Percentiles rank a stretch among this genome's conserved stretches.
phyloP scores from a whole-genome alignment of 2,888 invertebrate species.

The Agrenia bidenticulata region DNA sequence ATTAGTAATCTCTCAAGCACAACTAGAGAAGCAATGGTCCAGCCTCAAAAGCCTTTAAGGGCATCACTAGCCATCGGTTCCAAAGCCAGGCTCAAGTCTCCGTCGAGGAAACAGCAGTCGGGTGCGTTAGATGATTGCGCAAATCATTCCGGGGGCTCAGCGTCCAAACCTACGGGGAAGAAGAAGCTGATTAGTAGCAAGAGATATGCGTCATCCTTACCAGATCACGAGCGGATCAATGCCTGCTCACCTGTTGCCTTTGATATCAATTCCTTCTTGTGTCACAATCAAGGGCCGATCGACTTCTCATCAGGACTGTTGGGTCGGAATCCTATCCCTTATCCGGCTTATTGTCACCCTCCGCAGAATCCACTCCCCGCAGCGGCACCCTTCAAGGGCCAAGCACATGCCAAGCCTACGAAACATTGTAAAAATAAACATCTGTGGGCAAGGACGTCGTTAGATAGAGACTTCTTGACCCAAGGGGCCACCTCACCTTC shows the following conservation, averaged over 20 bases:
- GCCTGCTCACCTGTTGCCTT: slow-evolving; percentile 41
- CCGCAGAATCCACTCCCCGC: slow-evolving; percentile 19
- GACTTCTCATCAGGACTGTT: slow-evolving; percentile 37
- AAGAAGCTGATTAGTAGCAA: slow-evolving; percentile 33
- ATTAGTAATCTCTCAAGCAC: slow-evolving; percentile 4
- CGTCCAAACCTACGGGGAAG: slow-evolving; percentile 33
- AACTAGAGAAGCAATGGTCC: slow-evolving; percentile 9
- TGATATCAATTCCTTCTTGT: slow-evolving; percentile 38
- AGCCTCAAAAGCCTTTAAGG: slow-evolving; percentile 25
- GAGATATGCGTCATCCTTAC: slow-evolving; percentile 50
- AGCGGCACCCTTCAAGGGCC: slow-evolving; percentile 28
- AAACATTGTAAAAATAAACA: slow-evolving; percentile 51
- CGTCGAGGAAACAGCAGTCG: slow-evolving; percentile 27
- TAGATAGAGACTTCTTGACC: slow-evolving; percentile 42
- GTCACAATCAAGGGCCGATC: slow-evolving; percentile 38
- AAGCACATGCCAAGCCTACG: slow-evolving; percentile 36
- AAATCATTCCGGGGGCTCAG: slow-evolving; percentile 1
- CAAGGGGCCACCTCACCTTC: slow-evolving; percentile 31
- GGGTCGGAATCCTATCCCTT: slow-evolving; percentile 6
- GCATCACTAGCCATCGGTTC: slow-evolving; percentile 35
- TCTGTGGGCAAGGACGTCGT: slow-evolving; percentile 48
- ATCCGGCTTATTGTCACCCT: background rate
- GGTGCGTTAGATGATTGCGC: background rate
- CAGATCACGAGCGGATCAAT: slow-evolving; percentile 37
- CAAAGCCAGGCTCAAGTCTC: slow-evolving; percentile 33